Evolutionary conservation across 2,797 vertebrate genomes (phyloP).

Genomic region (Paratrypauchen microcephalus): DNA sequence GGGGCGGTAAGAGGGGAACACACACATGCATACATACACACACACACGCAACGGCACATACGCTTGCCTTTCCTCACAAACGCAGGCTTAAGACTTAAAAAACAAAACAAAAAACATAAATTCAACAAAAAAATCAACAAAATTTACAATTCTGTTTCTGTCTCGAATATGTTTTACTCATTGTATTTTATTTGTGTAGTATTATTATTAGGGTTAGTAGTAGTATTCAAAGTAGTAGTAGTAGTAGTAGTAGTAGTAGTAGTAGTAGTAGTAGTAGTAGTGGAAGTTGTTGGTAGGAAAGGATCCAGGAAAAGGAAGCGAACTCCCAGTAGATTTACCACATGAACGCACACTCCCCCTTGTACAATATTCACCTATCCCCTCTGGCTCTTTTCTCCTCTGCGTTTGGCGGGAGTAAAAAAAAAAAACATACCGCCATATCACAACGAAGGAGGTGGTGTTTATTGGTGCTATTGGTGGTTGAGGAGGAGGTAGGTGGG

Average conservation of each 20-base stretch:
- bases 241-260: neutral
- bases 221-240: neutral
- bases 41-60: slow-evolving; percentile 27
- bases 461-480: slow-evolving; percentile 6
- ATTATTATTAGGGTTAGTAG: neutral
- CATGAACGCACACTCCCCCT: slow-evolving; percentile 29
- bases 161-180: neutral
- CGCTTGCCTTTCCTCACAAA: slow-evolving; percentile 19
- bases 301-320: slow-evolving; percentile 24
- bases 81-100: slow-evolving; percentile 23
- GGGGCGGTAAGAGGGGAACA: slow-evolving; percentile 19
- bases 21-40: slow-evolving; percentile 28
- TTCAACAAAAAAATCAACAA: slow-evolving; percentile 11
- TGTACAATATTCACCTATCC: slow-evolving; percentile 28
- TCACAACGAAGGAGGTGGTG: slow-evolving; percentile 12
- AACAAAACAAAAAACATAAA: no score
- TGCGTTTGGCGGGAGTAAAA: slow-evolving; percentile 37
- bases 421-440: slow-evolving; percentile 23
- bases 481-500: neutral
- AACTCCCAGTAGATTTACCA: neutral
- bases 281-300: neutral
- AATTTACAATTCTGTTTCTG: neutral
- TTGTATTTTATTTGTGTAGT: neutral
- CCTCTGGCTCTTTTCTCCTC: slow-evolving; percentile 34
- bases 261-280: neutral